Conservation (phyloP, 2,888 invertebrate species). For the Oscheius myriophilus region DNA sequence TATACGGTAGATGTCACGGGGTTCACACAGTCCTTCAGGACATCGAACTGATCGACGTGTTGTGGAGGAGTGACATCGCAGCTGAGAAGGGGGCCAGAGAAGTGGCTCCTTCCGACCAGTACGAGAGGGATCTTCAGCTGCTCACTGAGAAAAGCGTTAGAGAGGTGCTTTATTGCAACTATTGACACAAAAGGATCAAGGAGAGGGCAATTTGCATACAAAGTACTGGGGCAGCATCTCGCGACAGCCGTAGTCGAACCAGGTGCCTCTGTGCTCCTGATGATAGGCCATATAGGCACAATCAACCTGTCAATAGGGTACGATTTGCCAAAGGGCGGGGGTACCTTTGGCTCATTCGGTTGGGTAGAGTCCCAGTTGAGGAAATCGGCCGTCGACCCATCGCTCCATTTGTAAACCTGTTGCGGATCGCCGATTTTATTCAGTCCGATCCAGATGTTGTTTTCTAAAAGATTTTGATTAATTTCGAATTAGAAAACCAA, state of each 20-base stretch:
- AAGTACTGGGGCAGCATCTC: conserved; percentile 65
- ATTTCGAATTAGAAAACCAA: conserved; percentile 33
- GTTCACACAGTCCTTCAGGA: conserved; percentile 46
- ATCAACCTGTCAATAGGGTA: conserved; percentile 48
- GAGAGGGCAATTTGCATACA: conserved; percentile 61
- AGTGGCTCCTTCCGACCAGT: conserved; percentile 54
- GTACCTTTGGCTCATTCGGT: conserved; percentile 62
- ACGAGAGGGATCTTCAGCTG: conserved; percentile 61
- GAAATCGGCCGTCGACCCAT: conserved; percentile 51
- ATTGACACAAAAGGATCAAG: conserved; percentile 19
- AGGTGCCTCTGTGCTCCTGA: conserved; percentile 65
- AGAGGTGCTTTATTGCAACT: conserved; percentile 30
- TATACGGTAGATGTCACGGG: not conserved
- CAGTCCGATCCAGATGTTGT: conserved; percentile 68
- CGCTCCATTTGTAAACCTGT: conserved; percentile 66
- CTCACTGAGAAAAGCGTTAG: conserved; percentile 61
- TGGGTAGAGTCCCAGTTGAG: conserved; percentile 67
- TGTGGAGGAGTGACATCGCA: conserved; percentile 69
- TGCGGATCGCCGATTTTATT: conserved; percentile 60
- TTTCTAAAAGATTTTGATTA: conserved; percentile 48
- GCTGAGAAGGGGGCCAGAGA: conserved; percentile 42
- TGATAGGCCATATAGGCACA: conserved; percentile 69
- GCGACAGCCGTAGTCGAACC: conserved; percentile 68
- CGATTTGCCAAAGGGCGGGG: not conserved
- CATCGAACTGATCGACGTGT: conserved; percentile 68